Evolutionary conservation across 2,888 invertebrate genomes (phyloP).

Genomic region (Limulus polyphemus): DNA sequence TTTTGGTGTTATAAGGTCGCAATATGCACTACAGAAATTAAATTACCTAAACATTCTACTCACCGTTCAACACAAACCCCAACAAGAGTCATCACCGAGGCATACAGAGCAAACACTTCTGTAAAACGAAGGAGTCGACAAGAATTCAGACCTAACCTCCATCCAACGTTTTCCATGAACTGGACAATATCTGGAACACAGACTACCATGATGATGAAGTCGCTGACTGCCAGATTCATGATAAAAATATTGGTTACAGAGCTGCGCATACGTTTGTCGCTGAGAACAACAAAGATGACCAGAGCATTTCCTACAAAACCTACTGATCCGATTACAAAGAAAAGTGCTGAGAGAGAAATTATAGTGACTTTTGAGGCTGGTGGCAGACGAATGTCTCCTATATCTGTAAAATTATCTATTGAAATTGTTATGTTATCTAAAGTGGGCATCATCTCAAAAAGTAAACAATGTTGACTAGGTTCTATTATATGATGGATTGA

Average conservation of each 20-base stretch:
- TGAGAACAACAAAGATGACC: conserved; percentile 33
- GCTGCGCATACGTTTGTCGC: conserved; percentile 34
- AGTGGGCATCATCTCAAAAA: no score
- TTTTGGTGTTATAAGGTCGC: no score
- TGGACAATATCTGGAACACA: conserved; percentile 36
- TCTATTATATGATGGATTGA: no score
- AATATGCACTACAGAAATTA: no score
- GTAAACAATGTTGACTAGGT: no score
- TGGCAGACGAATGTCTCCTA: no score
- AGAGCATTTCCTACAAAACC: conserved; percentile 35
- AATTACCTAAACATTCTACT: conserved; percentile 1
- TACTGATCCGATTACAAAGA: conserved; percentile 32
- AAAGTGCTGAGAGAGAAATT: conserved; percentile 31
- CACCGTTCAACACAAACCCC: conserved; percentile 40
- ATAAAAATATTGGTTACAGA: conserved; percentile 36
- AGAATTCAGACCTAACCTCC: conserved; percentile 32
- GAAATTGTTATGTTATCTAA: no score
- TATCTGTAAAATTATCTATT: no score
- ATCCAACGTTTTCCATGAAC: conserved; percentile 34
- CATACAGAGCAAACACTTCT: conserved; percentile 38
- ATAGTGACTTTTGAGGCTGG: conserved; percentile 10
- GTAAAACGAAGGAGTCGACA: conserved; percentile 38
- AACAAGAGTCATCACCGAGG: conserved; percentile 39
- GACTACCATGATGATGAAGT: conserved; percentile 34
- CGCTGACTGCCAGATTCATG: conserved; percentile 36